A percentile compares a stretch with the other conserved stretches of the same genome.
Conservation (phyloP, 2,888 invertebrate genomes). For the Linnaemya tessellans region DNA sequence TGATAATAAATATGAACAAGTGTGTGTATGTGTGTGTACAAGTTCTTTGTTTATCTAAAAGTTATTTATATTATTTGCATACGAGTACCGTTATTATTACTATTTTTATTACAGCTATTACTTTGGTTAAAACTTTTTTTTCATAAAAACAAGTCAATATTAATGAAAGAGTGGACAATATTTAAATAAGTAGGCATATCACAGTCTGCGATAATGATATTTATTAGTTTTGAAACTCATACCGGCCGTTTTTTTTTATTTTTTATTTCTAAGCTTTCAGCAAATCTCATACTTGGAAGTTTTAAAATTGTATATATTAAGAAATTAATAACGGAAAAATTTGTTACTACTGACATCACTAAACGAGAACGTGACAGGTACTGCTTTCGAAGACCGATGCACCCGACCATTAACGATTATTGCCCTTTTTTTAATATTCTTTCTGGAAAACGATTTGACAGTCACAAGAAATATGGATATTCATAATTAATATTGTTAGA, state of each 20-base stretch:
- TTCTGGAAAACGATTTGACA: too few relatives aligned
- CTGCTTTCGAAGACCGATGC: too few relatives aligned
- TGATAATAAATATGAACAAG: background rate
- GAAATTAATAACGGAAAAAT: too few relatives aligned
- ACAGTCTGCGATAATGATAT: constrained; percentile 43
- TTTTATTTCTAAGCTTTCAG: background rate
- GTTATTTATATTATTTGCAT: constrained; percentile 41
- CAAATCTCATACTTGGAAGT: too few relatives aligned
- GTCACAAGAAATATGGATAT: too few relatives aligned
- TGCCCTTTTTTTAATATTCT: too few relatives aligned
- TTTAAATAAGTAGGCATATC: constrained; percentile 25
- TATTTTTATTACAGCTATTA: constrained; percentile 44
- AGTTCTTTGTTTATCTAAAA: constrained; percentile 18
- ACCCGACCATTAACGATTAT: too few relatives aligned
- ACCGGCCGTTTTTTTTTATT: background rate
- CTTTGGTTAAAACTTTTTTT: constrained; percentile 28
- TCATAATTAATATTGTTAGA: too few relatives aligned
- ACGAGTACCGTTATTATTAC: constrained; percentile 29
- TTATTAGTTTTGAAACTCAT: constrained; percentile 34
- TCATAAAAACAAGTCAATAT: constrained; percentile 54
- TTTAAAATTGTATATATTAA: too few relatives aligned
- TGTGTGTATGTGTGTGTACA: constrained; percentile 5
- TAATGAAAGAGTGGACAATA: constrained; percentile 36
- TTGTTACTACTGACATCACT: too few relatives aligned
- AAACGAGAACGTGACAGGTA: too few relatives aligned